phyloP scores from a whole-genome alignment of 2,888 invertebrate species.

The Lamellibrachia satsuma region DNA sequence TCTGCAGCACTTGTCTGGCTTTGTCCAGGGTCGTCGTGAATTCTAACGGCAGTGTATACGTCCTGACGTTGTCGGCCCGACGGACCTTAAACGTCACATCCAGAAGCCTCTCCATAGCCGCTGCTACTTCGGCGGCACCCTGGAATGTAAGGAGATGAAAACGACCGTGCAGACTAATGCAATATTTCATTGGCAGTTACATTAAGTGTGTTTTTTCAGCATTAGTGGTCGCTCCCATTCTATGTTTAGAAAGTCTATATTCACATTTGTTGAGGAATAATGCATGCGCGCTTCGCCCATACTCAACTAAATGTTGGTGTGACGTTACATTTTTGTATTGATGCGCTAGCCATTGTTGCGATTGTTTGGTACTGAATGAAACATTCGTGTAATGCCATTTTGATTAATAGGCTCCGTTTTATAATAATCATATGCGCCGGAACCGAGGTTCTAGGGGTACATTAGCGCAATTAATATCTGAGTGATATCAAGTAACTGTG shows the following conservation, averaged over 20 bases:
- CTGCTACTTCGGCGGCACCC: neutral
- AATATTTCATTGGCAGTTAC: too few species aligned
- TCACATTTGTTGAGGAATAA: neutral
- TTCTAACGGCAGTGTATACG: neutral
- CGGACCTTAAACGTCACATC: constrained; percentile 7
- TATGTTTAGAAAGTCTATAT: too few species aligned
- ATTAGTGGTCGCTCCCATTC: too few species aligned
- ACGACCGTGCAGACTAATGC: neutral
- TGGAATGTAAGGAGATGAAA: neutral
- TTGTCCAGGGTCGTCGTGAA: neutral
- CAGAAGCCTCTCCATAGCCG: neutral
- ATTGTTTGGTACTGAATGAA: neutral
- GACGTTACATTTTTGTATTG: neutral
- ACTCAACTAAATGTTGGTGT: neutral
- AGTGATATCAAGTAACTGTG: too few species aligned
- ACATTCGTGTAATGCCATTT: neutral
- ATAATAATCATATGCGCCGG: neutral
- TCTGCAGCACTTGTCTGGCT: neutral
- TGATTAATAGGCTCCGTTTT: neutral
- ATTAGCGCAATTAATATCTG: neutral
- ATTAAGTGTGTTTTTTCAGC: too few species aligned
- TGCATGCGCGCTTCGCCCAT: neutral
- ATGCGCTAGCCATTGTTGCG: neutral
- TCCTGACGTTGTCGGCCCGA: neutral
- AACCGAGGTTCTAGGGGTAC: neutral